Base-by-base conservation (phyloP, 2,888 invertebrate genomes). In the Papilio protenor region DNA sequence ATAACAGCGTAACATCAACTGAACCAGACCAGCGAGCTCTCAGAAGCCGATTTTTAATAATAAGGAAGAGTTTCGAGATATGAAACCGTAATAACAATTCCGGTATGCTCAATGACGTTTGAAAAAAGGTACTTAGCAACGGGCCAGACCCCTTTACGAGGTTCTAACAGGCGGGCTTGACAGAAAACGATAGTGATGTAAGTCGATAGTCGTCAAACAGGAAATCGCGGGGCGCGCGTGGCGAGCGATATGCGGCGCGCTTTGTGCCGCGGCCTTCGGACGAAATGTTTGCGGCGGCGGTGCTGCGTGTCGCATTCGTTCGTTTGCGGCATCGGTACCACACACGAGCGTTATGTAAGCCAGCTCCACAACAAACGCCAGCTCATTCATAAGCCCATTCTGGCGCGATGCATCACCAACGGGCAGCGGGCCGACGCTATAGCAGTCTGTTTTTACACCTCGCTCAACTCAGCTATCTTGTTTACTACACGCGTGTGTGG, bases 181-280 rank as follows among this genome's bases (percentile, higher is more conserved):
- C 94, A 94, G 94, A 93, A 93, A 94, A 91, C 92, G 91, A 94
- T 92, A 94, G 94, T 94, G 94, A 94, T 94, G 94, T 93, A 92
- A 94, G 94, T 90, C 89, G 91, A 93, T 94, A 94, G 94, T 93
- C 90, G 94, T 94, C 92, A 93, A 94, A 93, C 94, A 94, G 94
- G 94, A 94, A 94, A 92, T 89, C 86, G 91, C 89, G 91, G 89
- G 91, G 91, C 91, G 92, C 92, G 92, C 91, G 93, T 92, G 92
- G 93, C 89, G 88, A 87, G 87, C 89, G 89, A 90, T 90, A 91
- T 87, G 88, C 88, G 81, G 88, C 88, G 87, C 89, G 92, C 92
- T 90, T 91, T 91, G 92, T 91, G 88, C 87, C 87, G 85, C 89
- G 92, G 91, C 94, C 92, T 91, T 91, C 92, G 90, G 85, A 90